Percentiles rank a stretch among this genome's conserved stretches.
These are phyloP conservation scores for Periparus ater DNA, from an alignment of 2,797 vertebrate genomes.

Conservation along the genomic window DNA sequence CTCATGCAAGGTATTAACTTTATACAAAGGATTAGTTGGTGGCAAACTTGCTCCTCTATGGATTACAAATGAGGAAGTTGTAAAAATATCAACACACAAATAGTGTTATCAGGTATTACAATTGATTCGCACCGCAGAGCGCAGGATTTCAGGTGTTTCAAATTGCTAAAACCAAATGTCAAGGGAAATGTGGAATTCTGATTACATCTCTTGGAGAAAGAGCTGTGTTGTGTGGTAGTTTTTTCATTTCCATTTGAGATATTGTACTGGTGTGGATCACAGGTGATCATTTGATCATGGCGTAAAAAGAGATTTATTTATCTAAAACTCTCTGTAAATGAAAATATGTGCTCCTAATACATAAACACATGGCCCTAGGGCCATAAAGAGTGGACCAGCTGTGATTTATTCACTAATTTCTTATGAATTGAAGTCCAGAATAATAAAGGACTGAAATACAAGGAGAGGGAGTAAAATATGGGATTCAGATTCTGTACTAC, in stretches of 20 bases:
- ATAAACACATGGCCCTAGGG: no score
- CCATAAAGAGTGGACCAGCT: background rate
- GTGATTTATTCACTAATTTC: background rate
- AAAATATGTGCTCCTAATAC: background rate
- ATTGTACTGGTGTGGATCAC: background rate
- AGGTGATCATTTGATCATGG: background rate
- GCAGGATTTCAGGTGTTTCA: background rate
- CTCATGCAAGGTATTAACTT: background rate
- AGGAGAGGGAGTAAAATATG: background rate
- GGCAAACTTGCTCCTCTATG: background rate
- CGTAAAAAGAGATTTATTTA: background rate
- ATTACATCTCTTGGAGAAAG: background rate
- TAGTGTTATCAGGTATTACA: background rate
- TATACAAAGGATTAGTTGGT: background rate
- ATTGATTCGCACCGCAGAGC: background rate
- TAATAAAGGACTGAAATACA: background rate
- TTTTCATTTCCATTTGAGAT: background rate
- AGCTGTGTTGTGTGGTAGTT: background rate
- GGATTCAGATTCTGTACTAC: background rate
- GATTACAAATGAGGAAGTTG: background rate
- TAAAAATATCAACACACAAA: background rate
- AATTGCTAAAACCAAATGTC: background rate
- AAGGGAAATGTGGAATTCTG: background rate
- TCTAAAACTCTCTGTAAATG: background rate
- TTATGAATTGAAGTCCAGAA: background rate